These are phyloP conservation scores for Cephalopholis sonnerati DNA, from an alignment of 2,113 vertebrate species.

Conservation along the genomic window DNA sequence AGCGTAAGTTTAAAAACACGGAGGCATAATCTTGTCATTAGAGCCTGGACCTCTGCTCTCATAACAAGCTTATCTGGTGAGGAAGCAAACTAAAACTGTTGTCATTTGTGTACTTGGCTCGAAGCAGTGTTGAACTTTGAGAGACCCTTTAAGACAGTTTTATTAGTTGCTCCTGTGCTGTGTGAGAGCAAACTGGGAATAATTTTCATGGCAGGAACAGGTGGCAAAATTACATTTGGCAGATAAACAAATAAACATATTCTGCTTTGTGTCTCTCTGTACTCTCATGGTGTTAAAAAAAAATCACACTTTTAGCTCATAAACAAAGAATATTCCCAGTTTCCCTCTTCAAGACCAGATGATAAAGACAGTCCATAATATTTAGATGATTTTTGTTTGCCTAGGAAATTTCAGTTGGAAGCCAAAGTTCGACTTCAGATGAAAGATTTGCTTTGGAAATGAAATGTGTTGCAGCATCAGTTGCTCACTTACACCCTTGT, in stretches of 20 bases:
- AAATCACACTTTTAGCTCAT: neutral
- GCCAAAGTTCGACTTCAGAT: neutral
- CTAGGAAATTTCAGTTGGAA: neutral
- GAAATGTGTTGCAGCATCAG: constrained; percentile 11
- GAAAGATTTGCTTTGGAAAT: constrained; percentile 9
- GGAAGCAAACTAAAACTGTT: neutral
- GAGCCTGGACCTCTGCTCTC: neutral
- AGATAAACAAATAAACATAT: constrained; percentile 36
- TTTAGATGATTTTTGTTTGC: neutral
- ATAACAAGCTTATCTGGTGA: neutral
- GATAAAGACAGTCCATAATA: constrained; percentile 17
- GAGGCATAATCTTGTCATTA: neutral
- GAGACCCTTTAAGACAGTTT: constrained; percentile 2
- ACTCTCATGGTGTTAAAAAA: neutral
- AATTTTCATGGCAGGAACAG: constrained; percentile 39
- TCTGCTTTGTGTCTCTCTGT: constrained; percentile 24
- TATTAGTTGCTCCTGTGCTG: constrained; percentile 18
- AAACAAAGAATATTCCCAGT: constrained; percentile 4
- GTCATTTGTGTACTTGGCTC: neutral
- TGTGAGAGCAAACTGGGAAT: constrained; percentile 24
- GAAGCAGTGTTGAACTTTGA: constrained; percentile 16
- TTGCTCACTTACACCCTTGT: constrained; percentile 7
- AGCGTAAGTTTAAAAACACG: neutral
- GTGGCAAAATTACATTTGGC: constrained; percentile 38
- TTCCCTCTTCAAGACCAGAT: neutral